Evolutionary conservation across 2,888 invertebrate genomes (phyloP), one percentile per base, ranked within the genome.

Genomic region (Parascotia fuliginaria): DNA sequence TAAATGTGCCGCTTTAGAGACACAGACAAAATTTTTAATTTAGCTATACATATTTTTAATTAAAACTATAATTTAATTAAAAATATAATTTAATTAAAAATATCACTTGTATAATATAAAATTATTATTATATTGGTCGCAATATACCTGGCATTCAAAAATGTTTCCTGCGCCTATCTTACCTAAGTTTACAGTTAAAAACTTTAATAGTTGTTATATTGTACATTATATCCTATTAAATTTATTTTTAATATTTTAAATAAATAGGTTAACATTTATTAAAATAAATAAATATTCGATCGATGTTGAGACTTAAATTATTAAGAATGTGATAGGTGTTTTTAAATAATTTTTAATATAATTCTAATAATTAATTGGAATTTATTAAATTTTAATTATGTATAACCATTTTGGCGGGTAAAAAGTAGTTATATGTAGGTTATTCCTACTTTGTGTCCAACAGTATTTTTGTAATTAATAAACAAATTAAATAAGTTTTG

Each of bases 291-390:
- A 71, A 79, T 73, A 75, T 81, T 81, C 71, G 72, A 79, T 83
- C 80, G 79, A 77, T 83, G 81, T 83, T 83, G 76, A 83, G 82
- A 83, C 80, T 83, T 72, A 77, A 79, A 73, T 65, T 58, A 70
- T 64, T 75, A 70, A 80, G 77, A 80, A 72, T 83, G 83, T 84
- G 82, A 84, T 84, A 84, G 81, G 81, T 80, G 81, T 81, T 79
- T 80, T 75, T 74, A 81, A 75, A 66, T 77, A 62, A 74, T 79
- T 77, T 75, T 59, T 70, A 69, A 64, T 55, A 66, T 70, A 67
- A 65, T 65, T 63, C 64, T 70, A 71, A 70, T 61, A 60, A 73
- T 60, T 63, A 44, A 76, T 74, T 76, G 75, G 68, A 67, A 69
- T 74, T 56, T 72, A 65, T 58, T 65, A 59, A 60, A 63, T 60